Evolutionary conservation across 2,113 vertebrate species (phyloP).

Genomic region (Gila orcuttii): DNA sequence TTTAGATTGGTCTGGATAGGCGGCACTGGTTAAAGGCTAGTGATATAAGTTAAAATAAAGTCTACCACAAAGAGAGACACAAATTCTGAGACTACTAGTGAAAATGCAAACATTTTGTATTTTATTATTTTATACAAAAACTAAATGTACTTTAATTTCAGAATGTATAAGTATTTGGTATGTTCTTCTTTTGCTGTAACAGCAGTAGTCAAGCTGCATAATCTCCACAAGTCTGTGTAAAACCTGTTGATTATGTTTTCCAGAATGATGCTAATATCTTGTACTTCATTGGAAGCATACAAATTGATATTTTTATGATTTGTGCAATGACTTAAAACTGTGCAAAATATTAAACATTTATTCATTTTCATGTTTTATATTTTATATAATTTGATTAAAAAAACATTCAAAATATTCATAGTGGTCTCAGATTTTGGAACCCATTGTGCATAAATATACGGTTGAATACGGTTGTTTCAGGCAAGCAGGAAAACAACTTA

Average conservation of each 20-base stretch:
- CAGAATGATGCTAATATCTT: no score
- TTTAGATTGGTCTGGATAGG: slow-evolving; percentile 24
- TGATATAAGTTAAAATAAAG: not conserved
- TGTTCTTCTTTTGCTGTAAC: not conserved
- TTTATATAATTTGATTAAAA: not conserved
- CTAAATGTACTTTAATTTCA: not conserved
- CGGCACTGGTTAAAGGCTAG: slow-evolving; percentile 35
- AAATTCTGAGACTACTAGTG: slow-evolving; percentile 18
- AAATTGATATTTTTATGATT: not conserved
- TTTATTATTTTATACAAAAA: not conserved
- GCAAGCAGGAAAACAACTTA: slow-evolving; percentile 42
- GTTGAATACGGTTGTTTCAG: slow-evolving; percentile 42
- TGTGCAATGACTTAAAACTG: not conserved
- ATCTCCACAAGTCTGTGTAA: not conserved
- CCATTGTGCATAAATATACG: not conserved
- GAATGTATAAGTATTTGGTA: not conserved
- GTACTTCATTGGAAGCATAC: not conserved
- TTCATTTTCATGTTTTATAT: not conserved
- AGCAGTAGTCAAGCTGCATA: not conserved
- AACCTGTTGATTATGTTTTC: not conserved
- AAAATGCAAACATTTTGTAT: not conserved
- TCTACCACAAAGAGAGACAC: not conserved
- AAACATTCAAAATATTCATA: not conserved
- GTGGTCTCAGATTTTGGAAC: slow-evolving; percentile 13
- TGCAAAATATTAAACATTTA: not conserved